Percentiles rank a stretch among this genome's conserved stretches.
Conservation (phyloP, 2,888 invertebrate genomes). For the Pegoplata infirma region DNA sequence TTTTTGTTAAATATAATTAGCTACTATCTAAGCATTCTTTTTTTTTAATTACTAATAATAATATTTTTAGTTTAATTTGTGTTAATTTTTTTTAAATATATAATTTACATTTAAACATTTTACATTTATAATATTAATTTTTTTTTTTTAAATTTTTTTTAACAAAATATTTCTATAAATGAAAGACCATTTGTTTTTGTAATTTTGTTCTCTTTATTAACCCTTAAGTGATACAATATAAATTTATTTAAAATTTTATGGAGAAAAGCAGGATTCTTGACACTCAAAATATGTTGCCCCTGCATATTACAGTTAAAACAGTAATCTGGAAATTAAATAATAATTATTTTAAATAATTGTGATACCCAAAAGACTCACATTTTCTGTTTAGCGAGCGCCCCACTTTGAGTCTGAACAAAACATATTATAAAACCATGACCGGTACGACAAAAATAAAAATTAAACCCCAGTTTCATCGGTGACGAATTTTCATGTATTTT, state of each 20-base stretch:
- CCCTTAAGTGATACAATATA: neutral
- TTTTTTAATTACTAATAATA: constrained; percentile 56
- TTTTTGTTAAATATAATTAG: constrained; percentile 61
- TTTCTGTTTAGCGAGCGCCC: too few species aligned
- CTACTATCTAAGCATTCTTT: constrained; percentile 72
- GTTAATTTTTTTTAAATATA: constrained; percentile 32
- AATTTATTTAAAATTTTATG: neutral
- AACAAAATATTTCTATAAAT: constrained; percentile 5
- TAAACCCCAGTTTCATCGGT: too few species aligned
- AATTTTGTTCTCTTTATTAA: neutral
- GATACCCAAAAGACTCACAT: too few species aligned
- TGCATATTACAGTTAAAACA: too few species aligned
- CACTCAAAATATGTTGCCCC: too few species aligned
- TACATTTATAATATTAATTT: constrained; percentile 57
- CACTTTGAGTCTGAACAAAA: too few species aligned
- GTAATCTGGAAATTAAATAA: too few species aligned
- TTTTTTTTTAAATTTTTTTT: constrained; percentile 13
- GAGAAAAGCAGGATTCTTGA: too few species aligned
- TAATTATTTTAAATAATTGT: too few species aligned
- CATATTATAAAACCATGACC: too few species aligned
- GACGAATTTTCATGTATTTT: too few species aligned
- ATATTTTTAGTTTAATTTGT: constrained; percentile 40
- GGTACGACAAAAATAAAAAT: too few species aligned
- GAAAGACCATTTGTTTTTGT: neutral
- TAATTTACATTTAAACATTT: constrained; percentile 67